phyloP scores from a whole-genome alignment of 2,888 invertebrate genomes.

The Ephialtes manifestator region DNA sequence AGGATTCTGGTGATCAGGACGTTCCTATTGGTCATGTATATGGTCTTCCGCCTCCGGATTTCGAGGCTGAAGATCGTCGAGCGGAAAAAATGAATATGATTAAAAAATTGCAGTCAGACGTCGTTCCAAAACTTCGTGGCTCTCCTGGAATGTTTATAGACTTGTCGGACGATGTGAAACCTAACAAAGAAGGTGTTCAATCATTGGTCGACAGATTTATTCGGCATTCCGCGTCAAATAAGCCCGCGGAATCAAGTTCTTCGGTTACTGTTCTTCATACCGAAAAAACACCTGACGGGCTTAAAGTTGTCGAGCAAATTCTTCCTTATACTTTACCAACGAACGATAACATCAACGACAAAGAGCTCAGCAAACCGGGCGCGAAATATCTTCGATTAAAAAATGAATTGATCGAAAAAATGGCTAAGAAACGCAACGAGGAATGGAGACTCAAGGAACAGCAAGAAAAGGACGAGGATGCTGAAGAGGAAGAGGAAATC shows the following conservation, averaged over 20 bases:
- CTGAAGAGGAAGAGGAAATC: constrained; percentile 84
- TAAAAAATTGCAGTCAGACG: constrained; percentile 64
- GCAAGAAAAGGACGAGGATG: constrained; percentile 86
- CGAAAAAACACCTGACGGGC: constrained; percentile 74
- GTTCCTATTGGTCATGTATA: constrained; percentile 52
- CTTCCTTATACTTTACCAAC: constrained; percentile 72
- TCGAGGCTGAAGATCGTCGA: constrained; percentile 55
- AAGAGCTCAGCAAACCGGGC: constrained; percentile 89
- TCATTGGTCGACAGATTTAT: constrained; percentile 91
- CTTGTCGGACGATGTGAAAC: constrained; percentile 87
- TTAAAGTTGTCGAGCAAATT: constrained; percentile 70
- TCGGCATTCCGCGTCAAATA: constrained; percentile 89
- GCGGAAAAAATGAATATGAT: not conserved
- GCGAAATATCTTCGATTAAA: constrained; percentile 90
- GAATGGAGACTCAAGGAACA: constrained; percentile 90
- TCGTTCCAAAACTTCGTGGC: constrained; percentile 87
- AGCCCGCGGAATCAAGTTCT: constrained; percentile 85
- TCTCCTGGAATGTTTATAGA: constrained; percentile 89
- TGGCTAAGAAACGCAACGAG: constrained; percentile 90
- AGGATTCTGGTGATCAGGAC: not conserved
- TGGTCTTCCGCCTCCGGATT: constrained; percentile 69
- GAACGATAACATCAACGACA: constrained; percentile 64
- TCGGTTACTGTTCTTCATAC: constrained; percentile 74
- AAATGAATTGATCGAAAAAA: constrained; percentile 90
- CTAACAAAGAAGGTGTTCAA: constrained; percentile 88